Evolutionary conservation across 2,113 vertebrate genomes (phyloP).

Genomic region (Pteropus alecto): DNA sequence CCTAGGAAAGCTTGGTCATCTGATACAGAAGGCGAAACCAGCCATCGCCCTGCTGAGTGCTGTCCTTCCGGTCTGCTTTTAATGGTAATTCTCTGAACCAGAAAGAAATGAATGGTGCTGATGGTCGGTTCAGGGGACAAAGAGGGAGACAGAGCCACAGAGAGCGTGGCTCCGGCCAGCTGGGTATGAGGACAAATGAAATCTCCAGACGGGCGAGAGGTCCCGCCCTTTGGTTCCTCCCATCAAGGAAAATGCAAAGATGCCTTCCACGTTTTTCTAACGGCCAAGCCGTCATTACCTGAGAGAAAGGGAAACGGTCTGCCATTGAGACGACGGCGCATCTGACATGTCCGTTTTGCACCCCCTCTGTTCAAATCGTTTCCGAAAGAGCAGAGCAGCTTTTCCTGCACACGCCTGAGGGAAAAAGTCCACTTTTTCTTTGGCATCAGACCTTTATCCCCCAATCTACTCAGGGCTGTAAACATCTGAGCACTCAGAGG

Average conservation of each 20-base stretch:
- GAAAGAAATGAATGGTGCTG: neutral
- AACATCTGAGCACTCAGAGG: neutral
- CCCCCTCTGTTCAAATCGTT: rapidly evolving
- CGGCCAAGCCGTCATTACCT: rapidly evolving
- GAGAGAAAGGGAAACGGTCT: rapidly evolving
- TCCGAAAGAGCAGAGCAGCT: neutral
- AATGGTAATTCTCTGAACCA: neutral
- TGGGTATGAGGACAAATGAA: rapidly evolving
- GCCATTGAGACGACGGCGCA: rapidly evolving
- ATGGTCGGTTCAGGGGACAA: rapidly evolving
- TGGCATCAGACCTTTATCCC: neutral
- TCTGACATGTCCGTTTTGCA: rapidly evolving
- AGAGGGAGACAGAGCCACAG: rapidly evolving
- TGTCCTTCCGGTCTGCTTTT: neutral
- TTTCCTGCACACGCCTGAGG: rapidly evolving
- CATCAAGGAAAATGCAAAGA: too few relatives aligned
- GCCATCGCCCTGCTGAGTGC: rapidly evolving
- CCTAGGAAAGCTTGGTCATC: neutral
- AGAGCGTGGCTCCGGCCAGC: rapidly evolving
- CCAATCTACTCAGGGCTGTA: neutral
- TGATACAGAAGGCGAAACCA: neutral
- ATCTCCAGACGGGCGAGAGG: neutral
- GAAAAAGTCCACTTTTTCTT: neutral
- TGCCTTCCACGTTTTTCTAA: neutral
- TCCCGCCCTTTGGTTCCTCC: neutral